These are phyloP conservation scores for Pristionchus mayeri DNA, from an alignment of 2,888 invertebrate species.

Conservation along the genomic window DNA sequence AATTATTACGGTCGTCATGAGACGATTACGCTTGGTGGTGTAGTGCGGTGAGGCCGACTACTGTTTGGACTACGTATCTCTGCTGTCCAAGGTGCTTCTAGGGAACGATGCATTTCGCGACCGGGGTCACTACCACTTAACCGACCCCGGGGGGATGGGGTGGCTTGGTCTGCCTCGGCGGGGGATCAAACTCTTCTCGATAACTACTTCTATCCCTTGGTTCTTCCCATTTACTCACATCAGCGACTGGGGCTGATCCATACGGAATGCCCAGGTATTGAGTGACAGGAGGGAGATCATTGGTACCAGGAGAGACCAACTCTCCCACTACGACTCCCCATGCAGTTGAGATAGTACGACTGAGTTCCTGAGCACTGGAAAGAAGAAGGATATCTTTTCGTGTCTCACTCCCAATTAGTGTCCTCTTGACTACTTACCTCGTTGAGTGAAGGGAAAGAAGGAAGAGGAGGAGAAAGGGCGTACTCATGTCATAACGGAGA, in stretches of 20 bases:
- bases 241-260: conserved; percentile 73
- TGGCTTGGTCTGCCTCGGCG: too few species aligned
- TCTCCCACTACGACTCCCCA: conserved; percentile 68
- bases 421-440: conserved; percentile 22
- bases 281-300: conserved; percentile 73
- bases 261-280: conserved; percentile 75
- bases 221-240: conserved; percentile 62
- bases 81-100: too few species aligned
- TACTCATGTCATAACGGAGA: conserved; percentile 23
- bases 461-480: not conserved
- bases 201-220: too few species aligned
- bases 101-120: too few species aligned
- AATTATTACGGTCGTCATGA: too few species aligned
- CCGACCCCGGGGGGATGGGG: too few species aligned
- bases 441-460: not conserved
- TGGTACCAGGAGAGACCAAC: conserved; percentile 61
- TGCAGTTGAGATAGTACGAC: conserved; percentile 59
- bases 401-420: conserved; percentile 24
- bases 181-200: too few species aligned
- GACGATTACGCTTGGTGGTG: too few species aligned
- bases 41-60: too few species aligned
- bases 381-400: not conserved
- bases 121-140: too few species aligned
- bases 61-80: too few species aligned
- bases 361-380: conserved; percentile 27